Conservation (phyloP, 2,888 invertebrate genomes). For the Tachina fera region DNA sequence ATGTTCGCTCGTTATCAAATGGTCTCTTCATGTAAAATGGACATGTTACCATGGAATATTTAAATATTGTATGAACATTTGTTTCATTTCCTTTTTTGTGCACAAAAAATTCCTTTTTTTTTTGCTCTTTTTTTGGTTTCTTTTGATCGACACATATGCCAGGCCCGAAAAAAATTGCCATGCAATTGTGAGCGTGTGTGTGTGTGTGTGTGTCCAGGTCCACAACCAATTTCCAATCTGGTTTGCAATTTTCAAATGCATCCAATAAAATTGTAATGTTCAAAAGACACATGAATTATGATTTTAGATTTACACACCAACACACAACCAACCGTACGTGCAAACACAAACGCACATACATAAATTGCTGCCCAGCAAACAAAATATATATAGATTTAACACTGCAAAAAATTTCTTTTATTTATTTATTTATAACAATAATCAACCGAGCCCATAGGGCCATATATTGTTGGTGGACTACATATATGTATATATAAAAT, state of each 20-base stretch:
- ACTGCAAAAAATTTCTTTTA: too few relatives aligned
- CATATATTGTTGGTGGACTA: too few relatives aligned
- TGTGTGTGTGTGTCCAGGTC: conserved; percentile 48
- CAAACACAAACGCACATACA: neutral
- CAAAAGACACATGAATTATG: conserved; percentile 69
- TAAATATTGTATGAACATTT: conserved; percentile 61
- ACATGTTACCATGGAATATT: conserved; percentile 73
- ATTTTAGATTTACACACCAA: conserved; percentile 65
- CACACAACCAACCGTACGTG: neutral
- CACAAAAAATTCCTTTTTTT: neutral
- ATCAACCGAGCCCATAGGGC: too few relatives aligned
- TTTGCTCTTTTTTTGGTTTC: conserved; percentile 37
- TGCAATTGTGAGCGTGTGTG: conserved; percentile 15
- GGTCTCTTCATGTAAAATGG: conserved; percentile 79
- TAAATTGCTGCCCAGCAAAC: conserved; percentile 5
- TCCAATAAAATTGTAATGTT: conserved; percentile 70
- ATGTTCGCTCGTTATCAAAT: conserved; percentile 82
- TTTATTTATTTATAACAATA: too few relatives aligned
- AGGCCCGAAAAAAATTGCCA: conserved; percentile 42
- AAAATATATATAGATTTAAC: neutral
- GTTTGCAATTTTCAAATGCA: conserved; percentile 70
- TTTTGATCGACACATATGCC: conserved; percentile 70
- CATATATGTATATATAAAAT: too few relatives aligned
- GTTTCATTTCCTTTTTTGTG: conserved; percentile 50
- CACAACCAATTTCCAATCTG: conserved; percentile 65